Evolutionary conservation across 2,888 invertebrate species (phyloP).

Genomic region (Embidobia sp.): DNA sequence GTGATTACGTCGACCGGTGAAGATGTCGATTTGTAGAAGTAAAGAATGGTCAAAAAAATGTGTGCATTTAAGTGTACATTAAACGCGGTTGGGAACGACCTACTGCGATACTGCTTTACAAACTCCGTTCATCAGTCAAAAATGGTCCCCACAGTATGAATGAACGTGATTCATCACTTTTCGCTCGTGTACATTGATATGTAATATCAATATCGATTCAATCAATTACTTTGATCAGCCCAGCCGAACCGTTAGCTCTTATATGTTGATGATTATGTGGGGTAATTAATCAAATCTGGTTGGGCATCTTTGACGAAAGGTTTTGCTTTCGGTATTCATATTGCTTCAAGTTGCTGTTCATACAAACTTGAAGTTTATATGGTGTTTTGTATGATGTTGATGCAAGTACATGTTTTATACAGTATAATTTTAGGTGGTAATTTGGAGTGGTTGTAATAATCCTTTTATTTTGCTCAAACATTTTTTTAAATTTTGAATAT

Average conservation of each 20-base stretch:
- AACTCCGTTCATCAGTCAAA: slow-evolving; percentile 29
- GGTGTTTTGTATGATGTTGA: too few species aligned
- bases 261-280: slow-evolving; percentile 2
- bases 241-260: neutral
- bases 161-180: slow-evolving; percentile 38
- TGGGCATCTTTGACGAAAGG: slow-evolving; percentile 6
- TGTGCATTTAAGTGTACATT: slow-evolving; percentile 81
- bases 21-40: slow-evolving; percentile 78
- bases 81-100: slow-evolving; percentile 70
- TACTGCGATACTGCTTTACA: slow-evolving; percentile 37
- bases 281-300: slow-evolving; percentile 34
- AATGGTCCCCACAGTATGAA: slow-evolving; percentile 4
- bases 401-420: too few species aligned
- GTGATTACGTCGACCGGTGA: slow-evolving; percentile 59
- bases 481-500: too few species aligned
- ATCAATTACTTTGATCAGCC: slow-evolving; percentile 49
- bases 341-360: too few species aligned
- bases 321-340: too few species aligned
- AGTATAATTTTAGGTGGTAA: too few species aligned
- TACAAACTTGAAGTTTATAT: too few species aligned
- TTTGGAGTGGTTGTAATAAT: too few species aligned
- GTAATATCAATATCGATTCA: slow-evolving; percentile 33
- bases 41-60: slow-evolving; percentile 77
- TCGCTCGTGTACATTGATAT: slow-evolving; percentile 9
- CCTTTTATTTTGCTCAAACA: too few species aligned